A percentile compares a stretch with the other conserved stretches of the same genome.
phyloP scores from a whole-genome alignment of 2,797 vertebrate genomes.

The Eutrigla gurnardus region DNA sequence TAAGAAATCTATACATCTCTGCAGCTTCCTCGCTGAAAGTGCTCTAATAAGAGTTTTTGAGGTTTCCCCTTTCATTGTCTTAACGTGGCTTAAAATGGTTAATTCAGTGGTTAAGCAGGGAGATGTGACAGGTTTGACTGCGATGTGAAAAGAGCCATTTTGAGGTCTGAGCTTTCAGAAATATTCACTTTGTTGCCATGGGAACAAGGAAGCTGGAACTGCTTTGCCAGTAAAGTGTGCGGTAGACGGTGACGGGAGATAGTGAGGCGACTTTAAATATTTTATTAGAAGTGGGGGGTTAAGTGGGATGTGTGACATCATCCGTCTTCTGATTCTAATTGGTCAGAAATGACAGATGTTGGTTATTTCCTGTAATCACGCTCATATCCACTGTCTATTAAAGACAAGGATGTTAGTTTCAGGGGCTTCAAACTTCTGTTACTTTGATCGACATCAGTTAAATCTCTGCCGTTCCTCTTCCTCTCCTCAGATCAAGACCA shows the following conservation, averaged over 20 bases:
- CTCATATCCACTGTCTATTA: not conserved
- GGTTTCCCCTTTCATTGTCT: constrained; percentile 16
- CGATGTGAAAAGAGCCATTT: constrained; percentile 21
- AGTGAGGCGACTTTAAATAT: not conserved
- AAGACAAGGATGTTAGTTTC: not conserved
- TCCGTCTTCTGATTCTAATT: not conserved
- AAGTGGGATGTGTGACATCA: not conserved
- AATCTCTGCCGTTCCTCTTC: not conserved
- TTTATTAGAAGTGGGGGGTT: not conserved
- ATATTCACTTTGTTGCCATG: constrained; percentile 33
- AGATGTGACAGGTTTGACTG: constrained; percentile 6
- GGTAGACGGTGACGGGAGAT: not conserved
- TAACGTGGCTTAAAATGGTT: constrained; percentile 14
- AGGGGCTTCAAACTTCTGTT: not conserved
- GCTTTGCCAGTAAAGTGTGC: not conserved
- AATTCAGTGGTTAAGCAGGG: not conserved
- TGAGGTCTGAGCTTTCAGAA: constrained; percentile 1
- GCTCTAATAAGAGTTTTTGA: not conserved
- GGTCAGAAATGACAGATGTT: too few species aligned
- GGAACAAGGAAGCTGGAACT: constrained; percentile 16
- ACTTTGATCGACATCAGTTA: not conserved
- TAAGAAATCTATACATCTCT: constrained; percentile 5
- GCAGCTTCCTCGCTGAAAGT: constrained; percentile 7
- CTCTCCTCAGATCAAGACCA: constrained; percentile 94
- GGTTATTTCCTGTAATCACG: not conserved